Conservation (phyloP, 1,140 invertebrate genomes). For the Neodiprion pinetum region DNA sequence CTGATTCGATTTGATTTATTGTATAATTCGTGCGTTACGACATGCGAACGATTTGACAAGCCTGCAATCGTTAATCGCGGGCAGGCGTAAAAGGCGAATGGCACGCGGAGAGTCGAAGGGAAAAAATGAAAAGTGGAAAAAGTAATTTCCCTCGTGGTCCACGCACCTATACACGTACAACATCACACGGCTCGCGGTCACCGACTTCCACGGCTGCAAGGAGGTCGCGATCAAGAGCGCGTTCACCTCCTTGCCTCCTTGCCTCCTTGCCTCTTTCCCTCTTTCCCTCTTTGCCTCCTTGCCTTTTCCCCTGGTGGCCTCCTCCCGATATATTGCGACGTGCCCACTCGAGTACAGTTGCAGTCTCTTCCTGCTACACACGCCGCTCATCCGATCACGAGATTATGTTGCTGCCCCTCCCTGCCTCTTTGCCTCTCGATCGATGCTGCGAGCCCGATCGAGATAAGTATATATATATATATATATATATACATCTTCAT, state of each 20-base stretch:
- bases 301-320: background rate
- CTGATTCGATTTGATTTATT: background rate
- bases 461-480: too few relatives aligned
- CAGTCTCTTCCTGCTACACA: background rate
- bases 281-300: slow-evolving; percentile 30
- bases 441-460: too few relatives aligned
- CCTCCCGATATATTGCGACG: background rate
- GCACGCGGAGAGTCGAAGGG: slow-evolving; percentile 9
- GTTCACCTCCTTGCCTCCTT: slow-evolving; percentile 14
- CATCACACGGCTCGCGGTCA: slow-evolving; percentile 5
- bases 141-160: slow-evolving; percentile 43
- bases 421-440: too few relatives aligned
- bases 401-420: too few relatives aligned
- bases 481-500: too few relatives aligned
- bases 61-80: background rate
- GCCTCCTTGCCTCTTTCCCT: slow-evolving; percentile 20
- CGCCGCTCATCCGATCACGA: too few relatives aligned
- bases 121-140: slow-evolving; percentile 48
- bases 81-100: background rate
- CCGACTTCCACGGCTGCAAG: slow-evolving; percentile 32
- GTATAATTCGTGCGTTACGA: background rate
- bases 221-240: slow-evolving; percentile 41
- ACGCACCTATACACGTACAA: too few relatives aligned
- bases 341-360: background rate
- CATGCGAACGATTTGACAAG: background rate